phyloP scores from a whole-genome alignment of 1,140 invertebrate species.

The Pachypsylla venusta region DNA sequence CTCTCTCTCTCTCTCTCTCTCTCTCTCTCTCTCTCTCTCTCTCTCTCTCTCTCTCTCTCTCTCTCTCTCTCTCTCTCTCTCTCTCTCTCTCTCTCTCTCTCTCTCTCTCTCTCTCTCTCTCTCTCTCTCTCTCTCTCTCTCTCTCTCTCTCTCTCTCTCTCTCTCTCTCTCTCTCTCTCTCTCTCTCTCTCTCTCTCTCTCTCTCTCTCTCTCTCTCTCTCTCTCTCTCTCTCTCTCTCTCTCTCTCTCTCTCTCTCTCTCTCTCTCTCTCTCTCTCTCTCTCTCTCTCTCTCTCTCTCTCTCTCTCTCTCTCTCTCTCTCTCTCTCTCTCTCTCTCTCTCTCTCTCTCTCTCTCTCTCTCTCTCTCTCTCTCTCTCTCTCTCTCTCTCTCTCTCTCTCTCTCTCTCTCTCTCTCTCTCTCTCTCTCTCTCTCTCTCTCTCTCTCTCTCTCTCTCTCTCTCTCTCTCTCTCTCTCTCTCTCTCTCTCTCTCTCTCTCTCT shows the following conservation, averaged over 20 bases:
- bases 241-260: background rate
- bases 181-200: background rate
- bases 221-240: background rate
- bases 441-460: background rate
- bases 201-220: background rate
- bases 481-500: no score
- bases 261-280: background rate
- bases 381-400: background rate
- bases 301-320: background rate
- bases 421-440: background rate
- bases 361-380: no score
- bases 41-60: background rate
- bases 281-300: background rate
- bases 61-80: background rate
- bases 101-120: background rate
- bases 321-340: background rate
- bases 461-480: no score
- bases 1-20: background rate
- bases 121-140: background rate
- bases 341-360: background rate
- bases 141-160: background rate
- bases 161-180: background rate
- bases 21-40: background rate
- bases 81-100: background rate
- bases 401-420: background rate